A percentile compares a stretch with the other conserved stretches of the same genome.
Conservation (phyloP, 2,888 invertebrate species). For the Diarsia dahlii region DNA sequence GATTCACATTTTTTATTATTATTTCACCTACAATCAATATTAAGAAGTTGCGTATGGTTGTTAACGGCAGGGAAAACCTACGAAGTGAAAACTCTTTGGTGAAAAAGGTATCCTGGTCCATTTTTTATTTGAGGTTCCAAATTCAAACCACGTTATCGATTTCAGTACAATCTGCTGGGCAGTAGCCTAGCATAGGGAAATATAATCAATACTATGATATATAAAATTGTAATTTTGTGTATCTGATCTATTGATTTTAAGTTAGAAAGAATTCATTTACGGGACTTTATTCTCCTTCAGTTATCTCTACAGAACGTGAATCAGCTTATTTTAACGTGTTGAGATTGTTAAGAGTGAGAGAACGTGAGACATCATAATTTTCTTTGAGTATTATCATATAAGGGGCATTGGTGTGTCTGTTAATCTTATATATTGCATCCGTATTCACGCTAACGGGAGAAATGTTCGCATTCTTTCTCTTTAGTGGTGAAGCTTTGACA, state of each 20-base stretch:
- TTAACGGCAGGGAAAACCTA: too few relatives aligned
- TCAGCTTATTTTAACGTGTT: constrained; percentile 10
- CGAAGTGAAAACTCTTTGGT: too few relatives aligned
- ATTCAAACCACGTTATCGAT: too few relatives aligned
- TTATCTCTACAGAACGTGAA: neutral
- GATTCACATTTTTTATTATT: too few relatives aligned
- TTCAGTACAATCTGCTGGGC: too few relatives aligned
- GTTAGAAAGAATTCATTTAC: neutral
- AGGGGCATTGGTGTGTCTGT: constrained; percentile 3
- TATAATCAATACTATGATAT: too few relatives aligned
- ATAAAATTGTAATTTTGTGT: neutral
- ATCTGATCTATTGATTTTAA: constrained; percentile 17
- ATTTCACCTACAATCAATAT: too few relatives aligned
- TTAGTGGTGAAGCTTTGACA: constrained; percentile 10
- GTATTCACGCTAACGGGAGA: constrained; percentile 25
- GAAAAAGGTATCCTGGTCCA: too few relatives aligned
- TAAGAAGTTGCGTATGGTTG: too few relatives aligned
- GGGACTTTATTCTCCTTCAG: neutral
- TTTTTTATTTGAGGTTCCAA: too few relatives aligned
- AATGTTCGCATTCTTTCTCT: constrained; percentile 28
- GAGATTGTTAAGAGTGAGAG: neutral
- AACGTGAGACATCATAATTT: constrained; percentile 38
- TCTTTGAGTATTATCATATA: constrained; percentile 15
- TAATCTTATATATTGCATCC: constrained; percentile 26
- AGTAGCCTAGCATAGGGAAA: too few relatives aligned